These are phyloP conservation scores for Chrysotoxum bicinctum DNA, from an alignment of 2,888 invertebrate species.

Conservation along the genomic window DNA sequence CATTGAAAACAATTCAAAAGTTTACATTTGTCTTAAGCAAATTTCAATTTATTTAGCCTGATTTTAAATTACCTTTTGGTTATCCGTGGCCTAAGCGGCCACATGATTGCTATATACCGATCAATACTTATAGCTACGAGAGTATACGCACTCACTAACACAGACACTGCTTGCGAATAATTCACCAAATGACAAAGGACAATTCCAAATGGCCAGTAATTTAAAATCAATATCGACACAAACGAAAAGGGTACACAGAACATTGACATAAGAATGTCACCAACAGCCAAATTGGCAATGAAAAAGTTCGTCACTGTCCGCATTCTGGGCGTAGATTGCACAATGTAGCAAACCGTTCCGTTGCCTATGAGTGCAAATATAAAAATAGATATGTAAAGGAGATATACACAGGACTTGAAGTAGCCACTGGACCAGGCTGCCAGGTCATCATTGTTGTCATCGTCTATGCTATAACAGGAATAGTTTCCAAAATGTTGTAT, in stretches of 20 bases:
- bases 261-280: constrained; percentile 94
- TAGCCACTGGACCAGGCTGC: constrained; percentile 82
- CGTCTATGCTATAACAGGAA: constrained; percentile 75
- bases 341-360: constrained; percentile 92
- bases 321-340: constrained; percentile 92
- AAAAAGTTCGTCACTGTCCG: constrained; percentile 96
- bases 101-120: constrained; percentile 94
- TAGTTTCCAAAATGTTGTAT: constrained; percentile 68
- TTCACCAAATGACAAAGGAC: constrained; percentile 91
- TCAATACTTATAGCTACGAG: constrained; percentile 95
- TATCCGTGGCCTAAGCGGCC: constrained; percentile 91
- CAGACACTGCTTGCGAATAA: constrained; percentile 91
- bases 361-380: constrained; percentile 88
- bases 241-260: constrained; percentile 96
- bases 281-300: constrained; percentile 93
- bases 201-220: constrained; percentile 94
- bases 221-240: constrained; percentile 89
- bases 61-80: constrained; percentile 84
- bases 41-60: not conserved
- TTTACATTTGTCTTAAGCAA: not conserved
- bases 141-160: constrained; percentile 93
- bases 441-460: constrained; percentile 73
- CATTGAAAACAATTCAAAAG: not conserved
- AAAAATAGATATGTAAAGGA: constrained; percentile 88
- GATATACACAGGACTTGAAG: constrained; percentile 86